phyloP scores from a whole-genome alignment of 2,797 vertebrate genomes.

The Syngnathus rostellatus region DNA sequence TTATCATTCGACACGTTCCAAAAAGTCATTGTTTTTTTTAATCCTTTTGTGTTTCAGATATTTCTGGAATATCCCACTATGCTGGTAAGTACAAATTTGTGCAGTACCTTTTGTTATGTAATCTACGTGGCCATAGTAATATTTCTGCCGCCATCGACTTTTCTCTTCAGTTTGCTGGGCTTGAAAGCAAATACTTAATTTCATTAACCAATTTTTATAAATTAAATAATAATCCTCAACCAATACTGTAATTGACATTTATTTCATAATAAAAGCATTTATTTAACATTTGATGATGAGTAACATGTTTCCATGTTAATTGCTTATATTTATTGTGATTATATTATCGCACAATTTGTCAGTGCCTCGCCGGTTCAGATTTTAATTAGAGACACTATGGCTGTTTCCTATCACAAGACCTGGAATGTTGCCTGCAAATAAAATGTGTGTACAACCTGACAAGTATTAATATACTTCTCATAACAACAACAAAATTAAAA shows the following conservation, averaged over 20 bases:
- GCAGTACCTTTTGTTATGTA: neutral
- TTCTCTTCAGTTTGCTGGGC: neutral
- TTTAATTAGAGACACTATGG: neutral
- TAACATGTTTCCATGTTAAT: neutral
- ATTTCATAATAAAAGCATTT: neutral
- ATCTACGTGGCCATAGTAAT: neutral
- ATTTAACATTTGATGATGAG: neutral
- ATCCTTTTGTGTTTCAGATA: slow-evolving; percentile 64
- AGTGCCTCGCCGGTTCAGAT: neutral
- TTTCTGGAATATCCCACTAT: slow-evolving; percentile 74
- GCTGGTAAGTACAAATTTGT: slow-evolving; percentile 65
- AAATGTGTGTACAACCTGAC: neutral
- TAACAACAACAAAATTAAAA: neutral
- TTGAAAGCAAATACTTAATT: neutral
- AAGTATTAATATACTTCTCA: neutral
- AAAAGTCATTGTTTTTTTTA: slow-evolving; percentile 4
- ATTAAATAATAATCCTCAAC: neutral
- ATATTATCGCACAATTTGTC: neutral
- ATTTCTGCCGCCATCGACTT: neutral
- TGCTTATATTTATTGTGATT: neutral
- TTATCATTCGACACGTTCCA: neutral
- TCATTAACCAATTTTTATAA: neutral
- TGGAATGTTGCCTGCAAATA: neutral
- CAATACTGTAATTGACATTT: neutral
- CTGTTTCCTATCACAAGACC: neutral